A percentile compares a stretch with the other conserved stretches of the same genome.
These are phyloP conservation scores for Indicator indicator DNA, from an alignment of 2,113 vertebrate genomes.

Conservation along the genomic window DNA sequence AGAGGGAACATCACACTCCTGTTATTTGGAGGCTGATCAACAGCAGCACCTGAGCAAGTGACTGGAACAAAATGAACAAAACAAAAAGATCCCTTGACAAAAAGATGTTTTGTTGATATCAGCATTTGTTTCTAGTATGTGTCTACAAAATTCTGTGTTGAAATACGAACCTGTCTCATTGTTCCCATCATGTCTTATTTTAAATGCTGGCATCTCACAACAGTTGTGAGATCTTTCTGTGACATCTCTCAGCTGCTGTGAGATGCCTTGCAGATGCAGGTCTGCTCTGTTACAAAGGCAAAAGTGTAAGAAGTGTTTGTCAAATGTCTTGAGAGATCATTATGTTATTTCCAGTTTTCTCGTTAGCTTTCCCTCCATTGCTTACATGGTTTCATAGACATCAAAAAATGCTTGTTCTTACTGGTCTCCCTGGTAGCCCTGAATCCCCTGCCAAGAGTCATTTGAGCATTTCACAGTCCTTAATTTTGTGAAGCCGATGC, in stretches of 20 bases:
- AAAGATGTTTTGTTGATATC: not conserved
- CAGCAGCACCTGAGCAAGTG: not conserved
- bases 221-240: not conserved
- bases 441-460: not conserved
- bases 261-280: not conserved
- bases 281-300: not conserved
- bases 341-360: not conserved
- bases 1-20: rapidly evolving
- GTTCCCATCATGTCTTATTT: not conserved
- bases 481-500: not conserved
- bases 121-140: not conserved
- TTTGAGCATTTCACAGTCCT: not conserved
- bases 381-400: not conserved
- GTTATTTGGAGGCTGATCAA: not conserved
- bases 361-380: not conserved
- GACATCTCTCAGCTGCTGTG: too few species aligned
- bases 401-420: not conserved
- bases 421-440: not conserved
- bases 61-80: not conserved
- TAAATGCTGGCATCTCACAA: not conserved
- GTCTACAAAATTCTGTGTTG: not conserved
- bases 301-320: not conserved
- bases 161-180: not conserved
- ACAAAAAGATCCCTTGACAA: not conserved
- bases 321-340: not conserved